Base-by-base conservation (phyloP, 2,113 vertebrate genomes). In the Chionodraco myersi region DNA sequence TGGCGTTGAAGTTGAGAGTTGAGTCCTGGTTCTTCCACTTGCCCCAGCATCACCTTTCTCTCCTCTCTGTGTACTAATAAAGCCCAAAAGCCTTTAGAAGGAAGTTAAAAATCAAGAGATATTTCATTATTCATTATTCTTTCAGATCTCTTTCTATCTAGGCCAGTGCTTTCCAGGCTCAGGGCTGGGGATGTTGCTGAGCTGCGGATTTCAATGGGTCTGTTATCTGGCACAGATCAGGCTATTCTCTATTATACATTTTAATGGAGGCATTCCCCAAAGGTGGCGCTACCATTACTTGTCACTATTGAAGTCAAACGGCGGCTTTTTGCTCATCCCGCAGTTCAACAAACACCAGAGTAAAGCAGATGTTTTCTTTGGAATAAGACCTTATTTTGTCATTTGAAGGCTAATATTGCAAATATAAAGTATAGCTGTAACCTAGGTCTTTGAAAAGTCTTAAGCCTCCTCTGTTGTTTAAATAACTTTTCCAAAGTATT, bases 81-180 rank as follows among this genome's bases (percentile, higher is more conserved):
- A 79, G 75, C 65, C 81, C 73, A 79, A 83, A 83, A 82, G 58
- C 62, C 65, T 86, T 84, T 44, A 59, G 61, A 85, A 61, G 30
- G 21, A 66, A 85, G 86, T 86, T 85, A 77, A 75, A 81, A 88
- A 85, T 65, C 58, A 80, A 79, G 72, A 75, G 73, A 79, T 65
- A 62, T 86, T 92, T 84, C 78, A 84, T 90, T 90, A 92, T 92
- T 91, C 85, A 92, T 92, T 84, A 92, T 91, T 93, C 92, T 86
- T 86, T 92, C 86, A 89, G 90, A 92, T 89, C 70, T 80, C 69
- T 80, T 85, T 73, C 70, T 89, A 91, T 93, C 75, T 92, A 91
- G 90, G 91, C 85, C 91, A 92, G 72, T 73, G 85, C 73, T 87
- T 88, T 87, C 72, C 82, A 90, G 63, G 88, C 88, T 90, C 61